phyloP scores from a whole-genome alignment of 1,140 invertebrate species.

The Drosophila willistoni region DNA sequence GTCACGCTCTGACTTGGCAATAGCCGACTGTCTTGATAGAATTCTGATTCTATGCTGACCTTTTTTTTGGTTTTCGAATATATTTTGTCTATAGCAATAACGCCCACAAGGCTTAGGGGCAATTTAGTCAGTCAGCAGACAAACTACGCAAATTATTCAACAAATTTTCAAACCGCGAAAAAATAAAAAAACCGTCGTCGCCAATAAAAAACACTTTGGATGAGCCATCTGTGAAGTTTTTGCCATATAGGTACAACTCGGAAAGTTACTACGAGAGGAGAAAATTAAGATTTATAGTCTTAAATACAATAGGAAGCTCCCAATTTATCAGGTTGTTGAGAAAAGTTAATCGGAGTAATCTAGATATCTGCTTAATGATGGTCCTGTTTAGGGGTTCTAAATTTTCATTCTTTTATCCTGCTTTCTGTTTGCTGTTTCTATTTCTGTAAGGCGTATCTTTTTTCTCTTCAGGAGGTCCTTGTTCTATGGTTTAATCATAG shows the following conservation, averaged over 20 bases:
- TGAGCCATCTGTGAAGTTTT: neutral
- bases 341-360: neutral
- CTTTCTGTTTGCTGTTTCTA: too few relatives aligned
- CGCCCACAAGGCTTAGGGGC: slow-evolving; percentile 6
- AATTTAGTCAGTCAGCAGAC: slow-evolving; percentile 10
- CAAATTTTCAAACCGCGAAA: neutral
- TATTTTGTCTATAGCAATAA: slow-evolving; percentile 7
- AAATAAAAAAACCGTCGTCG: neutral
- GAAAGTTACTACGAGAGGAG: neutral
- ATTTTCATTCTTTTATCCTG: too few relatives aligned
- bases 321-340: neutral
- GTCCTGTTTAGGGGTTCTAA: too few relatives aligned
- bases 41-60: slow-evolving; percentile 10
- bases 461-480: too few relatives aligned
- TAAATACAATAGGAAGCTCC: neutral
- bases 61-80: slow-evolving; percentile 1
- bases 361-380: too few relatives aligned
- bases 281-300: neutral
- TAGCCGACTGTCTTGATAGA: slow-evolving; percentile 21
- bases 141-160: slow-evolving; percentile 3
- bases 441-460: too few relatives aligned
- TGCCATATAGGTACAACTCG: neutral
- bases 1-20: slow-evolving; percentile 53
- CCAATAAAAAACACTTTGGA: slow-evolving; percentile 7
- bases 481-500: too few relatives aligned